Evolutionary conservation across 2,113 vertebrate species (phyloP), one percentile per base, ranked within the genome.

Genomic region (Ranitomeya variabilis): DNA sequence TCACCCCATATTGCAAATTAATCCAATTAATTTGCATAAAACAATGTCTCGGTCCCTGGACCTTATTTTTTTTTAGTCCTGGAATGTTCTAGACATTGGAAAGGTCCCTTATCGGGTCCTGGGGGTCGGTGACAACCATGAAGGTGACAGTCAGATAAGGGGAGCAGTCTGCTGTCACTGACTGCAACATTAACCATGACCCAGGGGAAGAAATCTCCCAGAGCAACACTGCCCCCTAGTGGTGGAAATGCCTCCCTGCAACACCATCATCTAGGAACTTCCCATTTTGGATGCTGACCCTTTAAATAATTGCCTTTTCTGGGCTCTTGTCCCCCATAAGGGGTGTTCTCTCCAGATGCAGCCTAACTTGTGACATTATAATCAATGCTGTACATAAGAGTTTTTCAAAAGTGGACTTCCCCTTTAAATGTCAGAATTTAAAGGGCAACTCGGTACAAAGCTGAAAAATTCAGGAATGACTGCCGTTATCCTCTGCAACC

Each of bases 91-190:
- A 19, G 15, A 60, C 15, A 31, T 9, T 82, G 16, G 4, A 45
- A 31, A 31, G 60, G 59, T 12, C 51, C 37, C 80, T 83, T 83
- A 83, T 83, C 81, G 64, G 54, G 81, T 51, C 31, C 62, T 7
- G 18, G 23, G 16, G 80, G 19, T 83, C 62, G 37, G 66, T 83
- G 87, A 83, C 87, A 83, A 64, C 45, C 60, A 86, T 86, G 54
- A 79, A 66, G 71, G 80, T 89, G 81, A 89, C 87, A 89, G 14
- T 66, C 7, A 1, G 87, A 83, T 89, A 84, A 84, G 71, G 45
- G 59, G 52, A 78, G 1, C 55, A 78, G 87, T 78, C 84, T 67
- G 5, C 71, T 78, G 87, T 89, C 87, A 89, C 73, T 66, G 10
- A 71, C 87, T 77, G 64, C 21, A 26, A 78, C 71, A 89, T 89